phyloP scores from a whole-genome alignment of 2,888 invertebrate genomes.

The Caenorhabditis angaria region DNA sequence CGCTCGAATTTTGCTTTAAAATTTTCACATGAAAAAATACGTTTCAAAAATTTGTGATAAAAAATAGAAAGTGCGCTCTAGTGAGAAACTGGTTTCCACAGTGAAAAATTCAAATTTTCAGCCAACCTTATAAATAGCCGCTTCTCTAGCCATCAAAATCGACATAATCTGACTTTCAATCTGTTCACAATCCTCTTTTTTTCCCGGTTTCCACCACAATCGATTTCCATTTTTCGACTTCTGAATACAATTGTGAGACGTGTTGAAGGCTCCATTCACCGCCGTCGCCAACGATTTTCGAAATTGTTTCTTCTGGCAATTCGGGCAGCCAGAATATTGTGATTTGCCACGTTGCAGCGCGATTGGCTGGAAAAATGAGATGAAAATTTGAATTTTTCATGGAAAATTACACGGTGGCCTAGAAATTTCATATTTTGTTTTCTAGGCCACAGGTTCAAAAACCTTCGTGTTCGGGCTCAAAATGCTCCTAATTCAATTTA shows the following conservation, averaged over 20 bases:
- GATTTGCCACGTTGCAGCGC: slow-evolving; percentile 36
- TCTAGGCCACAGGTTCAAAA: too few relatives aligned
- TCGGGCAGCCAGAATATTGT: slow-evolving; percentile 37
- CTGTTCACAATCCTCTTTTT: slow-evolving; percentile 26
- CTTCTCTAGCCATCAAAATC: slow-evolving; percentile 32
- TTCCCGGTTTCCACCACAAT: slow-evolving; percentile 23
- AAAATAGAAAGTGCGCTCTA: too few relatives aligned
- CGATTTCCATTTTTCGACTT: slow-evolving; percentile 34
- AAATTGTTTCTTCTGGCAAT: slow-evolving; percentile 23
- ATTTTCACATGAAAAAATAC: too few relatives aligned
- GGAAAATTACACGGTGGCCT: neutral
- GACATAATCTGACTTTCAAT: slow-evolving; percentile 30
- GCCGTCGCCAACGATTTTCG: slow-evolving; percentile 25
- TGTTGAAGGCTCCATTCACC: slow-evolving; percentile 37
- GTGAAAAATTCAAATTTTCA: neutral
- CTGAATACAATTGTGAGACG: slow-evolving; percentile 28
- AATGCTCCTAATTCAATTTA: too few relatives aligned
- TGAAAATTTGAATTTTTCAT: neutral
- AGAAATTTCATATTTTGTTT: neutral
- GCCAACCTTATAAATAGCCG: slow-evolving; percentile 25
- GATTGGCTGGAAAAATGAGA: slow-evolving; percentile 11
- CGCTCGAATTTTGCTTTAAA: neutral
- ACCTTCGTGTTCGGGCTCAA: too few relatives aligned
- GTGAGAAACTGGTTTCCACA: too few relatives aligned
- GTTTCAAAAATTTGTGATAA: too few relatives aligned